phyloP scores from a whole-genome alignment of 2,797 vertebrate species.

The Eupleurogrammus muticus region DNA sequence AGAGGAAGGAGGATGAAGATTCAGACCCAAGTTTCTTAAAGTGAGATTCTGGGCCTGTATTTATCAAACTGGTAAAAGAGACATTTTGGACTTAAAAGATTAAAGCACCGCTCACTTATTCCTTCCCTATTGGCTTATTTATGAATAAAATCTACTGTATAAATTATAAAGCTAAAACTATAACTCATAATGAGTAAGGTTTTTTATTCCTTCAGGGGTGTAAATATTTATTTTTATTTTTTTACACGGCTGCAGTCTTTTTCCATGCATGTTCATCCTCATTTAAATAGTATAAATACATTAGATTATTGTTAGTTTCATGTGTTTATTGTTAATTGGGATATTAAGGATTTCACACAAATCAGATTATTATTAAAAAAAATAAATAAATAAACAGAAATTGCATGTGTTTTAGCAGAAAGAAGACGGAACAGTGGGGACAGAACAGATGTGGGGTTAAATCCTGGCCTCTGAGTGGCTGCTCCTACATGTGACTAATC shows the following conservation, averaged over 20 bases:
- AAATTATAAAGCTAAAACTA: too few species aligned
- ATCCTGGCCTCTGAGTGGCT: conserved; percentile 20
- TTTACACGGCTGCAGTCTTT: neutral
- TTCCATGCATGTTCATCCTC: neutral
- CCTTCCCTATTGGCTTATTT: neutral
- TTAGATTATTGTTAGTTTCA: neutral
- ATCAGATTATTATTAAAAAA: neutral
- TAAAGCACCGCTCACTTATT: neutral
- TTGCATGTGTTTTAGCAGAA: too few species aligned
- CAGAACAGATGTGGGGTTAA: neutral
- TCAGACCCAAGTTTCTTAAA: conserved; percentile 8
- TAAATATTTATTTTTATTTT: neutral
- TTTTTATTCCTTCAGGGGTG: neutral
- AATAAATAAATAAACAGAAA: too few species aligned
- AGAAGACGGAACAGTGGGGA: neutral
- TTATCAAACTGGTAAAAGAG: conserved; percentile 24
- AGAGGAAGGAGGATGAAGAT: conserved; percentile 16
- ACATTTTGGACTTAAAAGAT: neutral
- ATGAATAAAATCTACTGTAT: neutral
- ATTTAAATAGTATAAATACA: neutral
- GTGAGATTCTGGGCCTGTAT: conserved; percentile 11
- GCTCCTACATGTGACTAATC: neutral
- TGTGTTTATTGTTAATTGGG: neutral
- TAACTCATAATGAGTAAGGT: too few species aligned
- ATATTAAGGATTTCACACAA: neutral